Conservation (phyloP, 2,797 vertebrate genomes). For the Knipowitschia caucasica region DNA sequence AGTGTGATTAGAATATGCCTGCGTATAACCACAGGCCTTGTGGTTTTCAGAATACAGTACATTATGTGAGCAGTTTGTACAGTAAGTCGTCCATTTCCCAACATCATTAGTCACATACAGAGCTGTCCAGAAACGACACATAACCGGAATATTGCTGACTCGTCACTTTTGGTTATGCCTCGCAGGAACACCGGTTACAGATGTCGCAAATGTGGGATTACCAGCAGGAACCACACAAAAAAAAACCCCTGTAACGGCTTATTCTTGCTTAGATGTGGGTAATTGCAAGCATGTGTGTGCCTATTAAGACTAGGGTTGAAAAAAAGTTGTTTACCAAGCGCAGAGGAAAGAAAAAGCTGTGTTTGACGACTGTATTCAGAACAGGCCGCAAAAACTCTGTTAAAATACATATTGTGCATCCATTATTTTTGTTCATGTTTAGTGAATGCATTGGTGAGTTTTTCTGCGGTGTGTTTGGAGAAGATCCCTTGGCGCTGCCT, state of each 20-base stretch:
- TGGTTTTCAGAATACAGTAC: slow-evolving; percentile 10
- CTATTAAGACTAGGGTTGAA: slow-evolving; percentile 25
- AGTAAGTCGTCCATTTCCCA: slow-evolving; percentile 19
- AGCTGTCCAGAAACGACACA: slow-evolving; percentile 10
- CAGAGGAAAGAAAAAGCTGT: neutral
- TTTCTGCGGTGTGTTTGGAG: neutral
- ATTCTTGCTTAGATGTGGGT: slow-evolving; percentile 27
- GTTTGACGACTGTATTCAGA: slow-evolving; percentile 7
- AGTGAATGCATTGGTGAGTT: neutral
- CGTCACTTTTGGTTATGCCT: neutral
- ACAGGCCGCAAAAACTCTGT: neutral
- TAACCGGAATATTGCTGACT: slow-evolving; percentile 1
- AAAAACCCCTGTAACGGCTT: slow-evolving; percentile 23
- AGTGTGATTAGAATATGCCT: slow-evolving; percentile 7
- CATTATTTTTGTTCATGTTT: neutral
- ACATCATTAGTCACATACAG: slow-evolving; percentile 13
- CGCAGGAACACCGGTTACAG: neutral
- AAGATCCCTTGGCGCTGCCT: slow-evolving; percentile 34
- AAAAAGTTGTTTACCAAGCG: slow-evolving; percentile 17
- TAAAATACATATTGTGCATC: neutral
- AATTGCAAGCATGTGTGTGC: slow-evolving; percentile 31
- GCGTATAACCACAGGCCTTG: slow-evolving; percentile 16
- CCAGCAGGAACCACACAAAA: no score
- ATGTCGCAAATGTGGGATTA: slow-evolving; percentile 16
- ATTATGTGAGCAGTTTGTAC: slow-evolving; percentile 9